phyloP scores from a whole-genome alignment of 2,797 vertebrate species.

The Myoxocephalus aenaeus region DNA sequence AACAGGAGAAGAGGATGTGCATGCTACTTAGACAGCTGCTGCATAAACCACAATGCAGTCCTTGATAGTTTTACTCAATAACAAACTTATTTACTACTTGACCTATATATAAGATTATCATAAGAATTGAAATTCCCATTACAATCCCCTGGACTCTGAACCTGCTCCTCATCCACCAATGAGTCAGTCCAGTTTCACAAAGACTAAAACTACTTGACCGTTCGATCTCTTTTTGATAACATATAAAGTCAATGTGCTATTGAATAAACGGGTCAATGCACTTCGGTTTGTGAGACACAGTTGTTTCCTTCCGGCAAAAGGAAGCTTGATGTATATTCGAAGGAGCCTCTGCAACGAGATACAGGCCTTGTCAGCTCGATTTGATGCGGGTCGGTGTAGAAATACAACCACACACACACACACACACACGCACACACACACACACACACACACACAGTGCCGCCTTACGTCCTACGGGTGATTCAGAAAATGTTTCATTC shows the following conservation, averaged over 20 bases:
- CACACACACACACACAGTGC: not conserved
- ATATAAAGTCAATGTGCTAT: not conserved
- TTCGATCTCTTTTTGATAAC: not conserved
- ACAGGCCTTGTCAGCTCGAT: not conserved
- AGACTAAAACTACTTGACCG: not conserved
- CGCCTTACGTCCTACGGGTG: not conserved
- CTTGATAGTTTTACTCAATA: no score
- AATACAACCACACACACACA: not conserved
- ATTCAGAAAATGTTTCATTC: not conserved
- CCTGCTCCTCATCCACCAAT: not conserved
- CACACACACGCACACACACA: no score
- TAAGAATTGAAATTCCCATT: not conserved
- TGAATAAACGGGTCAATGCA: not conserved
- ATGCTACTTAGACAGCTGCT: no score
- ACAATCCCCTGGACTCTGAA: not conserved
- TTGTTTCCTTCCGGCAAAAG: not conserved
- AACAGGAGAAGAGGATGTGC: no score
- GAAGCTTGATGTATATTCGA: not conserved
- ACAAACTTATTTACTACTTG: no score
- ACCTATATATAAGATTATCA: no score
- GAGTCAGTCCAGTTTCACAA: not conserved
- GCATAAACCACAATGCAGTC: no score
- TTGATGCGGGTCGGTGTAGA: not conserved
- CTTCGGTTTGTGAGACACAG: not conserved
- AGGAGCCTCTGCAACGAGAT: not conserved